Conservation (phyloP, 2,888 invertebrate genomes). For the Leptarthrus brevirostris region DNA sequence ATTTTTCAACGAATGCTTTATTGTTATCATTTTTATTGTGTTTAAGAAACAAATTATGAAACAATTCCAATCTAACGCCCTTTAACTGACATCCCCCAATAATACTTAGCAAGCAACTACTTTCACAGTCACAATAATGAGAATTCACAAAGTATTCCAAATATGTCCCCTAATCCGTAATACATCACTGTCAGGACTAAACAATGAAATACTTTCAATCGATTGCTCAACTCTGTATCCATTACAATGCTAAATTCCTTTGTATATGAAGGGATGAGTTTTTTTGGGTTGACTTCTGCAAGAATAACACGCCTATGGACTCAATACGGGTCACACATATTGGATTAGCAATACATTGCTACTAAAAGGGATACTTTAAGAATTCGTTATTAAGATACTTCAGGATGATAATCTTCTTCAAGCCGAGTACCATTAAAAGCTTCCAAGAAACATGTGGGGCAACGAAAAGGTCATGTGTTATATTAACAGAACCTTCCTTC, state of each 20-base stretch:
- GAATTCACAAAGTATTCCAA: not conserved
- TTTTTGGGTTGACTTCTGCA: not conserved
- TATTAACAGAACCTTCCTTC: constrained; percentile 1
- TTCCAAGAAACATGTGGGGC: constrained; percentile 8
- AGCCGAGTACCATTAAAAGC: constrained; percentile 22
- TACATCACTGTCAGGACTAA: constrained; percentile 64
- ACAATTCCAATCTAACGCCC: no score
- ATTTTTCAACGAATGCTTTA: no score
- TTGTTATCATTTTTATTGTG: no score
- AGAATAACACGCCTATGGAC: not conserved
- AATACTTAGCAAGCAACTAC: no score
- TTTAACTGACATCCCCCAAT: no score
- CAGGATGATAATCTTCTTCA: not conserved
- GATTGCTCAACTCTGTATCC: constrained; percentile 30
- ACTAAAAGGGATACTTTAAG: constrained; percentile 7
- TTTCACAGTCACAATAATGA: not conserved
- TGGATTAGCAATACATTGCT: not conserved
- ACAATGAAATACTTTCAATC: constrained; percentile 45
- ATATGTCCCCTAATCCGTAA: constrained; percentile 63
- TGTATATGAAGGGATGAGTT: not conserved
- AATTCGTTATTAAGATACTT: constrained; percentile 15
- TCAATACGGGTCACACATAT: not conserved
- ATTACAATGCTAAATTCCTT: constrained; percentile 1
- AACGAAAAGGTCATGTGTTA: constrained; percentile 1
- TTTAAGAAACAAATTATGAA: no score